Evolutionary conservation across 1,140 invertebrate species (phyloP), one percentile per base, ranked within the genome.

Genomic region (Vanessa tameamea): DNA sequence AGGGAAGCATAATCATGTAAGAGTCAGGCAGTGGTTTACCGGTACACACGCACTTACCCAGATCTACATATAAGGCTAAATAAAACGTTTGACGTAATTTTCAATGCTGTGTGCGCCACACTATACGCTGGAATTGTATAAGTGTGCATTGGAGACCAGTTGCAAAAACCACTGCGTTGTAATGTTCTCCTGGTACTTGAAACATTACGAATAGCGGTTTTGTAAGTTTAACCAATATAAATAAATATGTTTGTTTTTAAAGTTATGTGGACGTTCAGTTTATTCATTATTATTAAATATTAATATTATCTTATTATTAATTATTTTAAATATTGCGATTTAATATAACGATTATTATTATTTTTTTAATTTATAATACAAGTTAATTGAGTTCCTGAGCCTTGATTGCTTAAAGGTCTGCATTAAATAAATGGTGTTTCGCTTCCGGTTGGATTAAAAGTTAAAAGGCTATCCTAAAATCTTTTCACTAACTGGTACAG

Each of bases 31-130:
- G 78, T 86, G 79, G 65, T 72, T 69, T 82, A 85, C 85, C 83
- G 80, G 79, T 75, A 77, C 57, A 74, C 67, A 64, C 76, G 78
- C 80, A 75, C 77, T 80, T 83, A 74, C 77, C 77, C 79, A 73
- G 76, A 83, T 82, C 83, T 83, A 84, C 83, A 85, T 79, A 85
- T 87, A 90, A 85, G 82, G 88, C 81, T 83, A 86, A 87, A 87
- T 84, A 81, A 84, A 86, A 78, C 80, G 72, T 74, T 79, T 89
- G 86, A 89, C 83, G 87, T 88, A 88, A 90, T 82, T 79, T 77
- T 80, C 80, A 85, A 84, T 84, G 84, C 81, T 86, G 84, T 81
- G 85, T 83, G 86, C 84, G 83, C 78, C 76, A 57, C 78, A 77
- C 79, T 69, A 81, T 81, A 78, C 75, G 81, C 79, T 80, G 76